Evolutionary conservation across 2,888 invertebrate genomes (phyloP), one percentile per base, ranked within the genome.

Genomic region (Macroteleia sp.): DNA sequence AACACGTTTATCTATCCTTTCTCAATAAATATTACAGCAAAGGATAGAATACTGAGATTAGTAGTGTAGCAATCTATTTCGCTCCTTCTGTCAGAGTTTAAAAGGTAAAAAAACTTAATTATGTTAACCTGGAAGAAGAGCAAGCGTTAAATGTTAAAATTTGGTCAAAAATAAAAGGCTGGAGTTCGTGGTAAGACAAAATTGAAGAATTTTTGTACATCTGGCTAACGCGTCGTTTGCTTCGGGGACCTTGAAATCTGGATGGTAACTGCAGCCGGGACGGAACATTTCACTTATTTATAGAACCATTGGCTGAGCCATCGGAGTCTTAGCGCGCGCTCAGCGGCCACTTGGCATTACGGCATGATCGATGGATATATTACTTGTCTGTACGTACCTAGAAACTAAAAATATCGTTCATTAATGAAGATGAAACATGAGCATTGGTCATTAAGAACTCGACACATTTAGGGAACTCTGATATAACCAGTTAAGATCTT

Each of bases 191-290:
- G n/a, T n/a, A n/a, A n/a, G n/a, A n/a, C n/a, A n/a, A n/a, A n/a
- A n/a, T n/a, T n/a, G n/a, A n/a, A n/a, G 62, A 71, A 56, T 64
- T 64, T 66, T 57, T 57, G 73, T 66, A 59, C 64, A 73, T 73
- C 64, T 73, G 73, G 57, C 50, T 25, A 64, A 32, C 62, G 44
- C 57, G 62, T 48, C 62, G 64, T 62, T 64, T 20, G 44, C 62
- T 42, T 42, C 28, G 44, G 16, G 39, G 77, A 71, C 71, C 77
- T 73, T 77, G 77, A 77, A 77, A 61, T 77, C 62, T 62, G 57
- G 77, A 77, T 62, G 73, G 67, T 66, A 73, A 77, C 77, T 67
- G 67, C 73, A 73, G 71, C 36, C 73, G 52, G 73, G 67, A 73
- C 67, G 61, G 56, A 67, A 62, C 73, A 61, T 71, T 77, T 73